Evolutionary conservation across 2,888 invertebrate species (phyloP).

Genomic region (Drosophila subsilvestris): DNA sequence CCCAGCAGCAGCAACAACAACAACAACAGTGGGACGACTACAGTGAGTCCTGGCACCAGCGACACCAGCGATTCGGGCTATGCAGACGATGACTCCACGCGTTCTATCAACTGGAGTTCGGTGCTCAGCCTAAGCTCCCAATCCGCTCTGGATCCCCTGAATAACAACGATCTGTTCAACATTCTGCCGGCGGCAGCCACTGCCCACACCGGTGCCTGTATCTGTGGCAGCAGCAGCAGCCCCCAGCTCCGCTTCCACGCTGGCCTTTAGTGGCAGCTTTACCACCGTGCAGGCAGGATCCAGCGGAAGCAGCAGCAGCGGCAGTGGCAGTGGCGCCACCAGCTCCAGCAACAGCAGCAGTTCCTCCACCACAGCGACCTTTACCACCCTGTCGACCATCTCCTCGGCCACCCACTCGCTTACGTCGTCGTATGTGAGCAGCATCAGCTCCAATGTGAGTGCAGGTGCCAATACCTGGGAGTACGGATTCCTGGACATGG

Average conservation of each 20-base stretch:
- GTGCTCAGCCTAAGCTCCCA: slow-evolving; percentile 94
- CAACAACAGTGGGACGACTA: slow-evolving; percentile 38
- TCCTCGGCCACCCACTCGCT: slow-evolving; percentile 82
- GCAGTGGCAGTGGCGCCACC: slow-evolving; percentile 34
- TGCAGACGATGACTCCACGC: slow-evolving; percentile 90
- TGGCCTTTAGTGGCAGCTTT: slow-evolving; percentile 82
- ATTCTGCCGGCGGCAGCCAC: slow-evolving; percentile 80
- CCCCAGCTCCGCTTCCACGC: slow-evolving; percentile 52
- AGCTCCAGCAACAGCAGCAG: slow-evolving; percentile 40
- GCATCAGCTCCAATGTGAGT: slow-evolving; percentile 75
- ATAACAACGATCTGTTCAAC: slow-evolving; percentile 90
- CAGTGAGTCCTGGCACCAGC: slow-evolving; percentile 51
- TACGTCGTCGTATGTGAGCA: slow-evolving; percentile 82
- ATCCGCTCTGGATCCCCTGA: slow-evolving; percentile 92
- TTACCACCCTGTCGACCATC: slow-evolving; percentile 82
- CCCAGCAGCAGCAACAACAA: slow-evolving; percentile 14
- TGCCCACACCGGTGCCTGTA: slow-evolving; percentile 80
- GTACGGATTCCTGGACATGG: slow-evolving; percentile 84
- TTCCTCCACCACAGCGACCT: slow-evolving; percentile 80
- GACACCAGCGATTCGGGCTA: slow-evolving; percentile 90
- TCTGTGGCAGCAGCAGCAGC: slow-evolving; percentile 49
- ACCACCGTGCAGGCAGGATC: slow-evolving; percentile 75
- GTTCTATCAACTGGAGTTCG: slow-evolving; percentile 96
- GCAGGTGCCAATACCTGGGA: slow-evolving; percentile 82
- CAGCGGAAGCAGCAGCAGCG: slow-evolving; percentile 34